These are phyloP conservation scores for Cremastinae sp. DNA, from an alignment of 2,888 invertebrate species.

Conservation along the genomic window DNA sequence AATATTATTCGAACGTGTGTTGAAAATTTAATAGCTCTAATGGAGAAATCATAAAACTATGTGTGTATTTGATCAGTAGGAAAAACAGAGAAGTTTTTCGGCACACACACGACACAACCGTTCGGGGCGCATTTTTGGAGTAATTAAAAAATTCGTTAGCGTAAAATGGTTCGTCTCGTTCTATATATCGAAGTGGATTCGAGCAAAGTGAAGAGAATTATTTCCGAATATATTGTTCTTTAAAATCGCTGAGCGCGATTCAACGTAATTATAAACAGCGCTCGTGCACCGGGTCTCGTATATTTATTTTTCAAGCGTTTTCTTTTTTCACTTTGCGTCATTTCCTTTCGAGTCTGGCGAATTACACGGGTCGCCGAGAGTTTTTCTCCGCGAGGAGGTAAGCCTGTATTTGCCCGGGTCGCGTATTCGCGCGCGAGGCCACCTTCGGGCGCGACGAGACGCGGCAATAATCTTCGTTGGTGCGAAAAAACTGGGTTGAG, in stretches of 20 bases:
- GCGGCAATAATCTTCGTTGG: slow-evolving; percentile 29
- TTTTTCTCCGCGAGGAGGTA: not conserved
- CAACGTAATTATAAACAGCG: not conserved
- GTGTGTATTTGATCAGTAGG: slow-evolving; percentile 8
- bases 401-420: slow-evolving; percentile 7
- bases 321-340: slow-evolving; percentile 6
- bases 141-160: no score
- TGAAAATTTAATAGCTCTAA: no score
- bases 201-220: no score
- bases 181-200: no score
- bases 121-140: not conserved
- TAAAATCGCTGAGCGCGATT: no score
- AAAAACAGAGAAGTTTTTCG: no score
- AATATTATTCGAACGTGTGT: no score
- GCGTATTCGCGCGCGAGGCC: not conserved
- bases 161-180: no score
- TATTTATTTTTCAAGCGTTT: not conserved
- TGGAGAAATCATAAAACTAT: no score
- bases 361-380: slow-evolving; percentile 50
- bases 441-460: slow-evolving; percentile 6
- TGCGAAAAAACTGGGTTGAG: slow-evolving; percentile 25
- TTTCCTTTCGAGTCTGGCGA: slow-evolving; percentile 40
- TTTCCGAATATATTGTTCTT: no score
- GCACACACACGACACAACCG: not conserved
- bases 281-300: not conserved